Evolutionary conservation across 2,888 invertebrate species (phyloP), one percentile per base, ranked within the genome.

Genomic region (Cecidostiba fungosa): DNA sequence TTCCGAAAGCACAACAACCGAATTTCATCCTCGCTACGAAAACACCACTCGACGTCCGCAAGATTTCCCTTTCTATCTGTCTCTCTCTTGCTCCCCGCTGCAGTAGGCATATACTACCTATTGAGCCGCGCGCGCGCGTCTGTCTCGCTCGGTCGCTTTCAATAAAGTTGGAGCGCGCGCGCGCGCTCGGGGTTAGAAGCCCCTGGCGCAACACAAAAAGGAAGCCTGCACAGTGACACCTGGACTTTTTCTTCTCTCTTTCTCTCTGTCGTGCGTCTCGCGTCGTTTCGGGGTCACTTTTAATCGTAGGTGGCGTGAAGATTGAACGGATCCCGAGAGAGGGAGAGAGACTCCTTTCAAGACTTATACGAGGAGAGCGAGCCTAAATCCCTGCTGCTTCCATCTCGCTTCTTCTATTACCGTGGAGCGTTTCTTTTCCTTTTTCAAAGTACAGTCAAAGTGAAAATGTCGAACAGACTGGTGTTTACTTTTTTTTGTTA

Each of bases 301-400:
- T 89, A 90, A 90, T 91, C 90, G 91, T 91, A 90, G 91, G 90
- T 90, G 91, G 92, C 91, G 90, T 90, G 89, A 90, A 91, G 91
- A 82, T 82, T 81, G 79, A 82, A 59, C 59, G 72, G 74, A 77
- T 73, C 84, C 76, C 47, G 85, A 82, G 84, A 72, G 54, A 73
- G 36, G 16, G 43, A 36, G 36, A 66, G 76, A 77, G 69, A 23
- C 59, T 82, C 76, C 77, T 82, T 84, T 86, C 82, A 84, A 84
- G 82, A 81, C 70, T 66, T 36, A 39, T 10, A 74, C 5, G 32
- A 8, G 43, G 14, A 19, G 73, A 77, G 76, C 79, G n/a, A 72
- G 16, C 74, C 83, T 77, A 80, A 86, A 86, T 82, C 79, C 54
- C 74, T 10, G 73, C 47, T 23, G 26, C 86, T 88, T 88, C 88